phyloP scores from a whole-genome alignment of 2,113 vertebrate species.

The Plotosus lineatus region DNA sequence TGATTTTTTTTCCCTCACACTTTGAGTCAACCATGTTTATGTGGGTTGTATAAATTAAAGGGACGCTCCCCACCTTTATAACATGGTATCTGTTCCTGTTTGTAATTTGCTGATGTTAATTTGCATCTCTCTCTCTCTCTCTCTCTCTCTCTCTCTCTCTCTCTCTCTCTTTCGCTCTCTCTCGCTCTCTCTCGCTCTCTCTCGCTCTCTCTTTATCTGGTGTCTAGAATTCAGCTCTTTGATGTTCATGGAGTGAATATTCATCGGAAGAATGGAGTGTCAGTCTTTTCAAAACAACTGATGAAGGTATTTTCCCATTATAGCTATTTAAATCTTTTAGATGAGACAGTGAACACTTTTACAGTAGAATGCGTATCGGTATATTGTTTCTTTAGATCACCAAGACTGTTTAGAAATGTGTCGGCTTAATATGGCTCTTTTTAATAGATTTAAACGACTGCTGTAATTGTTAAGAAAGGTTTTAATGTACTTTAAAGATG shows the following conservation, averaged over 20 bases:
- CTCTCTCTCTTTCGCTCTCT: background rate
- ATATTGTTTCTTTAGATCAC: no score
- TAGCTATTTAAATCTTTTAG: background rate
- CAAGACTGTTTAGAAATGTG: background rate
- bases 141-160: conserved; percentile 38
- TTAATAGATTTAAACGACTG: background rate
- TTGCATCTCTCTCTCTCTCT: conserved; percentile 39
- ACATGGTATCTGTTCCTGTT: conserved; percentile 72
- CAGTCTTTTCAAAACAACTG: conserved; percentile 61
- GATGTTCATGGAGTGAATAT: conserved; percentile 59
- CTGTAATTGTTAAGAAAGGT: conserved; percentile 1
- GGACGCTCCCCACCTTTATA: conserved; percentile 74
- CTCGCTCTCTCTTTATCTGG: conserved; percentile 38
- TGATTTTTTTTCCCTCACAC: conserved; percentile 57
- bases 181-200: conserved; percentile 20
- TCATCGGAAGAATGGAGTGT: conserved; percentile 71
- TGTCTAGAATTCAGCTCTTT: conserved; percentile 45
- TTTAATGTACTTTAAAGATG: background rate
- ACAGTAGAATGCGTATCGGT: no score
- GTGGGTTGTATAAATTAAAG: conserved; percentile 64
- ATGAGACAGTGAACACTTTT: background rate
- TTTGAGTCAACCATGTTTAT: conserved; percentile 66
- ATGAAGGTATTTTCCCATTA: conserved; percentile 64
- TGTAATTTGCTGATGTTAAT: conserved; percentile 69
- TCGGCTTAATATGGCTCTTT: background rate